Percentiles rank a stretch among this genome's conserved stretches.
These are phyloP conservation scores for Felis chaus DNA, from an alignment of 2,113 vertebrate species.

Conservation along the genomic window DNA sequence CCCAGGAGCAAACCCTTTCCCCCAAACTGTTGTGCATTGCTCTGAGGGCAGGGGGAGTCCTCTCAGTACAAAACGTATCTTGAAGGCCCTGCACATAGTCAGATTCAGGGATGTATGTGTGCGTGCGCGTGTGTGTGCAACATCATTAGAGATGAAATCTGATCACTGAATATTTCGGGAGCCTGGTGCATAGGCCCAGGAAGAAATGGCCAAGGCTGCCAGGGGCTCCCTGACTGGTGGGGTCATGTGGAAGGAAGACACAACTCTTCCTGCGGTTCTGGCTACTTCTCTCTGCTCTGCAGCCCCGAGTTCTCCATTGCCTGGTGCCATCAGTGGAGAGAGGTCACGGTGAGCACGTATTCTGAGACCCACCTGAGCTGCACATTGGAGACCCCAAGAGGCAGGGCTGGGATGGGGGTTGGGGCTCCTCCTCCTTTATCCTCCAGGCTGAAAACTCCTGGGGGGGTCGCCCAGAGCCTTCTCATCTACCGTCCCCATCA, in stretches of 20 bases:
- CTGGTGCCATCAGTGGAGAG: background rate
- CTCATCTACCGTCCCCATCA: background rate
- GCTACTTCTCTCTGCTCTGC: background rate
- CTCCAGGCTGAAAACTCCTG: background rate
- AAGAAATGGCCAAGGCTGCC: background rate
- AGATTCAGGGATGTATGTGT: background rate
- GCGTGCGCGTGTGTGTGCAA: background rate
- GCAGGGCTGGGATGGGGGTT: background rate
- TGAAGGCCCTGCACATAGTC: background rate
- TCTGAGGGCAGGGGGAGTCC: background rate
- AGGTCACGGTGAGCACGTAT: background rate
- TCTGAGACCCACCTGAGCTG: background rate
- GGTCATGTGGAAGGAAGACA: background rate
- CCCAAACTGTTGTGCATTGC: background rate
- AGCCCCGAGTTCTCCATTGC: background rate
- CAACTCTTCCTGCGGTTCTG: background rate
- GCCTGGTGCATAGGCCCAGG: background rate
- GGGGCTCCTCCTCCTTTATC: background rate
- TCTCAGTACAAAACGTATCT: background rate
- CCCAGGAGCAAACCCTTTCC: background rate
- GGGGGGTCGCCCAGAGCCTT: background rate
- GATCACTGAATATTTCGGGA: background rate
- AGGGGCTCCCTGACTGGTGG: background rate
- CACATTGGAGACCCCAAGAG: background rate
- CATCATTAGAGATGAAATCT: background rate